phyloP scores from a whole-genome alignment of 2,797 vertebrate genomes.

The Gastrophryne carolinensis region DNA sequence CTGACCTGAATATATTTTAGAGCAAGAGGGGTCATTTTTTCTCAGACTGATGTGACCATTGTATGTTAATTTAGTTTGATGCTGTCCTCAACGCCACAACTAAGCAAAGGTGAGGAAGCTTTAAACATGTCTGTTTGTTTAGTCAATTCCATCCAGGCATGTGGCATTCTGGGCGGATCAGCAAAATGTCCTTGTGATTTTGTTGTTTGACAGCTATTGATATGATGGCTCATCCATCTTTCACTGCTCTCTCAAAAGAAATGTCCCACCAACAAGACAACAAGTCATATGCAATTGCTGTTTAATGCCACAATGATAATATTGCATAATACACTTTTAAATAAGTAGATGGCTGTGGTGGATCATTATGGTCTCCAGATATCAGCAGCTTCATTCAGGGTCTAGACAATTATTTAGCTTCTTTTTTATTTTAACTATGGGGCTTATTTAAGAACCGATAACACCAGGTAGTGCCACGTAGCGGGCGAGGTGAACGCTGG shows the following conservation, averaged over 20 bases:
- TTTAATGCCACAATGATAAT: too few relatives aligned
- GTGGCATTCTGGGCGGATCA: conserved; percentile 19
- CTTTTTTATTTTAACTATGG: too few relatives aligned
- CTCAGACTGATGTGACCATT: conserved; percentile 21
- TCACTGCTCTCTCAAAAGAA: neutral
- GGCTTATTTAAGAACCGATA: too few relatives aligned
- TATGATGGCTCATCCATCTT: conserved; percentile 7
- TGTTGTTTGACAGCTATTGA: neutral
- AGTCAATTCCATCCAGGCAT: neutral
- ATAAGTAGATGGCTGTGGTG: too few relatives aligned
- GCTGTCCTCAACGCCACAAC: neutral
- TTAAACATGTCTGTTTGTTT: conserved; percentile 24
- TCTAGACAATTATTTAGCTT: too few relatives aligned
- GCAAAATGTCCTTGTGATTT: conserved; percentile 16
- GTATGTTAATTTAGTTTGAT: conserved; percentile 37
- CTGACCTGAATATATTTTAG: conserved; percentile 32
- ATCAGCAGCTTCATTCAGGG: too few relatives aligned
- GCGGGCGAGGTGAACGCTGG: too few relatives aligned
- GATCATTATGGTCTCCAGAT: too few relatives aligned
- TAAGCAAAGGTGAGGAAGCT: neutral
- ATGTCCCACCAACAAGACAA: neutral
- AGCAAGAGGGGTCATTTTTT: conserved; percentile 43
- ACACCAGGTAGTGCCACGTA: too few relatives aligned
- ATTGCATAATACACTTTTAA: too few relatives aligned
- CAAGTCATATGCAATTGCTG: neutral